Base-by-base conservation (phyloP, 2,888 invertebrate species). In the Habrosyne pyritoides region DNA sequence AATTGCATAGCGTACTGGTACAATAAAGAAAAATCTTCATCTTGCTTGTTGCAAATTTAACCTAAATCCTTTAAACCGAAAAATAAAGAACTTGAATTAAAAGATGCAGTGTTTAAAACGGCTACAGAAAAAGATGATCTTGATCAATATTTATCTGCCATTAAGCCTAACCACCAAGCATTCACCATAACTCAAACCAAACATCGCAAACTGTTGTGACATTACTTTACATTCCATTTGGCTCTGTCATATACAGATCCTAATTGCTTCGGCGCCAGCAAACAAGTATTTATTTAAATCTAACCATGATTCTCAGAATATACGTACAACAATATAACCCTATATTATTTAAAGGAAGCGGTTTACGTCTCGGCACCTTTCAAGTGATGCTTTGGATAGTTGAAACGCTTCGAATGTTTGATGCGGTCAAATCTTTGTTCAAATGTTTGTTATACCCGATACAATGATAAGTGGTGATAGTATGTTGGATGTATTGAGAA, bases 181-280 rank as follows among this genome's bases (percentile, higher is more conserved):
- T 21, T 50, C 14, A 30, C 12, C 21, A 50, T 42, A 42, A 42
- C 8, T 42, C 42, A 50, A 50, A 2, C 14, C 50, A 50, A 50
- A 50, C 50, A 50, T 50, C 21, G 24, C 26, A 52, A n/a, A 36
- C 22, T 54, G 50, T 53, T 53, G 50, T 55, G 58, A 58, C 58
- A 58, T 47, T 24, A 46, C 55, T 53, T 51, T 36, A 48, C 57
- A 55, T 63, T 60, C 56, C 60, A 66, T 65, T 64, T 26, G 57
- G 52, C 56, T 57, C 60, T 64, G 64, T 62, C 66, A 63, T 58
- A 67, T 63, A 60, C 63, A 64, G 68, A 77, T 73, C 66, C 77
- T 79, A 81, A 82, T 82, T 82, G 76, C 77, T 54, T 10, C 57
- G 81, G 81, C 82, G 81, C 82, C 82, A 64, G 54, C 59, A 60